phyloP scores from a whole-genome alignment of 1,140 invertebrate genomes.

The Nasonia longicornis region DNA sequence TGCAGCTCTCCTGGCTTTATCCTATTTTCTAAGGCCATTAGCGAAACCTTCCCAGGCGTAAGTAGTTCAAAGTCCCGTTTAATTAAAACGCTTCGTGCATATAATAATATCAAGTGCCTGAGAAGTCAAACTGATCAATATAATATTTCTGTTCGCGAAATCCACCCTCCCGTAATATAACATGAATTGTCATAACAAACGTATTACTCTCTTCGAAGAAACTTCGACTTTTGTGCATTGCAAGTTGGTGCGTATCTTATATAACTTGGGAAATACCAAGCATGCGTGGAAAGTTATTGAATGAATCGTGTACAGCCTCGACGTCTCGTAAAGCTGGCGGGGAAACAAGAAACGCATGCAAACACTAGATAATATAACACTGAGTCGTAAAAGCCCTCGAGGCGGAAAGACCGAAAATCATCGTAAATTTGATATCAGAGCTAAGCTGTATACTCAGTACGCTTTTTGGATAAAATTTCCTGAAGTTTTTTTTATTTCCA shows the following conservation, averaged over 20 bases:
- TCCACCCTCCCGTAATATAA: too few relatives aligned
- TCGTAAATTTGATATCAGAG: background rate
- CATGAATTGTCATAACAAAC: background rate
- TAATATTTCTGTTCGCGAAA: too few relatives aligned
- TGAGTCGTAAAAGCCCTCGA: background rate
- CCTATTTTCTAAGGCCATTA: background rate
- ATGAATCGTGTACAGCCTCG: background rate
- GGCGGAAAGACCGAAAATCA: background rate
- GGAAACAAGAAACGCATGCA: background rate
- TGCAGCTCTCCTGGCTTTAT: background rate
- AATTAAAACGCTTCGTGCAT: background rate
- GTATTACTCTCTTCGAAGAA: background rate
- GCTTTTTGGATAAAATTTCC: too few relatives aligned
- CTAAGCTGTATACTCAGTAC: background rate
- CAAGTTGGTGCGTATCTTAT: background rate
- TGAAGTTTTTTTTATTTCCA: background rate
- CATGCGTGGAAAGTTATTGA: background rate
- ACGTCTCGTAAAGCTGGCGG: background rate
- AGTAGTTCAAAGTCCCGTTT: background rate
- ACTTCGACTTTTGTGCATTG: background rate
- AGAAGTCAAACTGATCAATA: too few relatives aligned
- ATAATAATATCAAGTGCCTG: too few relatives aligned
- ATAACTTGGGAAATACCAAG: background rate
- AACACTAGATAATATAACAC: background rate
- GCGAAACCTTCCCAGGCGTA: background rate